These are phyloP conservation scores for Cylloceria caligata DNA, from an alignment of 2,888 invertebrate genomes.

Conservation along the genomic window DNA sequence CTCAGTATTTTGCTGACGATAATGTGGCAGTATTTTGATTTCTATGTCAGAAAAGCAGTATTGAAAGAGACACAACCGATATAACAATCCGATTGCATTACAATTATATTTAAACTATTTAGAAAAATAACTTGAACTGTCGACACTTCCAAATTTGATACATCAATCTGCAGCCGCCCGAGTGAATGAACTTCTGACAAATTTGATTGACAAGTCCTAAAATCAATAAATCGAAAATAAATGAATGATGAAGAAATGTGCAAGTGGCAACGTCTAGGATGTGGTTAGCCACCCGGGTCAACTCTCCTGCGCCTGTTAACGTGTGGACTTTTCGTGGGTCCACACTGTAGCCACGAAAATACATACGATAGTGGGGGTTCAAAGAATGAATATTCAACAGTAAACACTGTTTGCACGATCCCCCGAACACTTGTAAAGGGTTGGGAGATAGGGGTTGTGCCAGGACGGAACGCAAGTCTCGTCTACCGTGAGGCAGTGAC, in stretches of 20 bases:
- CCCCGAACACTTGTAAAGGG: slow-evolving; percentile 72
- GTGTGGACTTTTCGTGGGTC: slow-evolving; percentile 74
- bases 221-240: background rate
- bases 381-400: slow-evolving; percentile 82
- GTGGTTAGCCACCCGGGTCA: slow-evolving; percentile 15
- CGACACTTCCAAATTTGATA: no score
- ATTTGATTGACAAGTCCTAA: background rate
- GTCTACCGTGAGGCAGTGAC: slow-evolving; percentile 41
- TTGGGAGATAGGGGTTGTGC: slow-evolving; percentile 54
- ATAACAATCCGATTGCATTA: no score
- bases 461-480: slow-evolving; percentile 45
- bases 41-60: no score
- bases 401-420: slow-evolving; percentile 73
- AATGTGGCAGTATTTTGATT: no score
- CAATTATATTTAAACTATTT: no score
- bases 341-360: slow-evolving; percentile 37
- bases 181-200: no score
- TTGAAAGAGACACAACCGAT: no score
- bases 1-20: no score
- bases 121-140: no score
- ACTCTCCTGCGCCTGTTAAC: slow-evolving; percentile 70
- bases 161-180: no score
- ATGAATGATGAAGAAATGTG: background rate
- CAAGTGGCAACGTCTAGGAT: background rate
- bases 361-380: slow-evolving; percentile 41